Evolutionary conservation across 2,797 vertebrate species (phyloP), one percentile per base, ranked within the genome.

Genomic region (Orestias chungarensis): DNA sequence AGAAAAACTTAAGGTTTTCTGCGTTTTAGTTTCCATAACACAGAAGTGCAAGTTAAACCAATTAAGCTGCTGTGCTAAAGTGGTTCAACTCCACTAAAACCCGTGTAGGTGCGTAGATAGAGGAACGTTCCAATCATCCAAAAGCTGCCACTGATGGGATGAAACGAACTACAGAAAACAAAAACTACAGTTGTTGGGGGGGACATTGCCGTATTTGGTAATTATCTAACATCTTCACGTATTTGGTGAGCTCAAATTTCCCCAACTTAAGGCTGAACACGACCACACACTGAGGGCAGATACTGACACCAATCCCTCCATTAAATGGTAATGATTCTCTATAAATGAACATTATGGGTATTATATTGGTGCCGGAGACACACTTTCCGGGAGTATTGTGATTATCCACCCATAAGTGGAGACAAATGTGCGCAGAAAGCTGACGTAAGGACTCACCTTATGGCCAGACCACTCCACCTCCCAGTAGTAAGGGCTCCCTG

Each of bases 381-480:
- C 7, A 40, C 1, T 7, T 25, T 40, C n/a, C n/a, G 23, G 12
- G n/a, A 17, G 23, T 17, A 15, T 25, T 62, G 40, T 17, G 6
- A 42, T 62, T 3, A 62, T 38, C 6, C 23, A 62, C 11, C 35
- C 35, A 25, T 62, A 42, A n/a, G 11, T 2, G 35, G 52, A 12
- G 44, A 15, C 29, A 25, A 62, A 38, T 6, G 14, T 70, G 29
- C 6, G 17, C 40, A 7, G 5, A 9, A 38, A 40, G 10, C 10
- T 64, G 3, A 50, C 67, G 4, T 17, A 49, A 70, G 20, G 9
- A 10, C 25, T 44, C 69, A 93, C 92, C 91, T 94, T 94, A 33
- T 86, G 88, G 14, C 93, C 93, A 0, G 86, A 94, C 94, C 95
- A 95, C 83, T 95, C 93, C 82, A 93, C 86, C 84, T 95, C 95